Percentiles rank a stretch among this genome's conserved stretches.
These are phyloP conservation scores for Sarcophilus harrisii DNA, from an alignment of 2,797 vertebrate species.

Conservation along the genomic window DNA sequence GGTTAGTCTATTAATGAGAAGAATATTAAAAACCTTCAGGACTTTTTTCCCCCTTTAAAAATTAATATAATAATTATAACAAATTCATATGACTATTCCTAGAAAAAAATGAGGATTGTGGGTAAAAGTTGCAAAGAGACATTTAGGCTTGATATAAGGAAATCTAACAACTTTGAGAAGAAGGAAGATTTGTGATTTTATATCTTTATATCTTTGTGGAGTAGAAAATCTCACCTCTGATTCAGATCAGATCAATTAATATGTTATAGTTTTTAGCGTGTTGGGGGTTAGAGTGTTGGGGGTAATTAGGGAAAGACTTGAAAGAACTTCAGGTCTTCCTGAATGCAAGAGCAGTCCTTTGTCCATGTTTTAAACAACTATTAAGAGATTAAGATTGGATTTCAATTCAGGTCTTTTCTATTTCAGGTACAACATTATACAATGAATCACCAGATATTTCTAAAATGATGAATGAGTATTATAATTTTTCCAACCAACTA, in stretches of 20 bases:
- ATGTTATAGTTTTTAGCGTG: neutral
- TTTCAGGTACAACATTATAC: neutral
- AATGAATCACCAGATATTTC: neutral
- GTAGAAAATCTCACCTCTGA: neutral
- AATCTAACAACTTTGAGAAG: neutral
- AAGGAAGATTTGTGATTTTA: neutral
- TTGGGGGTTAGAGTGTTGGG: neutral
- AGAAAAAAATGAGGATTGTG: neutral
- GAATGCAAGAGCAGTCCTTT: neutral
- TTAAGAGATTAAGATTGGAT: neutral
- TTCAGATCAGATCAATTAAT: neutral
- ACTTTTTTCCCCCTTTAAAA: neutral
- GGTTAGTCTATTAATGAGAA: neutral
- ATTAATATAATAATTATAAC: neutral
- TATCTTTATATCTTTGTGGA: neutral
- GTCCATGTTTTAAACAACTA: neutral
- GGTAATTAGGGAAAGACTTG: neutral
- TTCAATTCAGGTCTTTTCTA: neutral
- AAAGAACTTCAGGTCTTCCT: neutral
- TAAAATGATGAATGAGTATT: neutral
- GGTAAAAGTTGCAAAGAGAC: neutral
- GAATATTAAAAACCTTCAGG: neutral
- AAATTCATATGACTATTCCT: neutral
- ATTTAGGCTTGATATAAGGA: neutral
- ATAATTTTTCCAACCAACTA: neutral